Base-by-base conservation (phyloP, 2,888 invertebrate species). In the Conchocele bisecta region DNA sequence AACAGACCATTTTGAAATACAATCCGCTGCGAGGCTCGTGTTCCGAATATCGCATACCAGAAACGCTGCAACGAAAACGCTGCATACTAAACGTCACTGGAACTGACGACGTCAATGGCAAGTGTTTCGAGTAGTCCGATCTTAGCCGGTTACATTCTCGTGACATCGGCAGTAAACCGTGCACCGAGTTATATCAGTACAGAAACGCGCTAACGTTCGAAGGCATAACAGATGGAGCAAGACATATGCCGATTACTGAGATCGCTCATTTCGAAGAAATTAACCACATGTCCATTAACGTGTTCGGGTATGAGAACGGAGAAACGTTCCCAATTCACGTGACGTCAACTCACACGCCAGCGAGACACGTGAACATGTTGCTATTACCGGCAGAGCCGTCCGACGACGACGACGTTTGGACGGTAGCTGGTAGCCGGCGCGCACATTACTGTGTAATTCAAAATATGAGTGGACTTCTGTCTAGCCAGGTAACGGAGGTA, bases 81-180 rank as follows among this genome's bases (percentile, higher is more conserved):
- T 46, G 46, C 15, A 11, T 46, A 7, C 22, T 46, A 7, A 26
- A 24, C 15, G 46, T 46, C 4, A 11, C 28, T 15, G 46, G 46
- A 46, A 17, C 46, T 11, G 29, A n/a, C 5, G 48, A 48, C 15
- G 29, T 48, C 2, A 17, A 48, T 17, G 48, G 48, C n/a, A n/a
- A 48, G 15, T 48, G 48, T 28, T 48, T 48, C 17, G 17, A 48
- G 22, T 48, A 48, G n/a, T n/a, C 48, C n/a, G 48, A n/a, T 4
- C 48, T 48, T n/a, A 31, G n/a, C 7, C 29, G 28, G 7, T 17
- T 46, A 4, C 31, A 28, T 17, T 29, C 48, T 7, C 17, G 17
- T 28, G 48, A 26, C n/a, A 48, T 28, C 15, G 48, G 28, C 17
- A 28, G 31, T n/a, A 9, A 29, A 22, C 48, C 48, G 20, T 48